phyloP scores from a whole-genome alignment of 92 coral and sea anemone genomes.

The Ricordea florida region DNA sequence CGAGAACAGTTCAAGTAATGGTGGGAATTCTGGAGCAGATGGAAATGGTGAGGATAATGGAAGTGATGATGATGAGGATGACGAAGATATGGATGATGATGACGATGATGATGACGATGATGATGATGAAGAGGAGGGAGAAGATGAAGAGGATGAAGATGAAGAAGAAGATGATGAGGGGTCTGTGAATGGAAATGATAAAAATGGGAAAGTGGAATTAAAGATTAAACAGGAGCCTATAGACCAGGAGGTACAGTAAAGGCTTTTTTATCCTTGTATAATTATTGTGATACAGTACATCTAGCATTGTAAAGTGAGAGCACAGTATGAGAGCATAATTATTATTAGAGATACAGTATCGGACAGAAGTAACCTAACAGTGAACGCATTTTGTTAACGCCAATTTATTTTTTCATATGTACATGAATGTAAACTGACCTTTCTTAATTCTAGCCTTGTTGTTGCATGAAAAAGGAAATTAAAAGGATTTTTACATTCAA shows the following conservation, averaged over 20 bases:
- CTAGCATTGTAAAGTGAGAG: too few relatives aligned
- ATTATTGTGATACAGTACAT: too few relatives aligned
- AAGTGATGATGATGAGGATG: conserved; percentile 88
- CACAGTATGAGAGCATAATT: too few relatives aligned
- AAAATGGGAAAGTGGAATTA: conserved; percentile 5
- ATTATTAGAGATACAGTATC: too few relatives aligned
- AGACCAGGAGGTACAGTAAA: conserved; percentile 19
- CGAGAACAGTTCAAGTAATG: conserved; percentile 94
- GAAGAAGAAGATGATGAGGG: conserved; percentile 62
- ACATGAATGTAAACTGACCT: too few relatives aligned
- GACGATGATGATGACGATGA: conserved; percentile 91
- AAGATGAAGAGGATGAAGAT: conserved; percentile 83
- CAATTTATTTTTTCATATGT: too few relatives aligned
- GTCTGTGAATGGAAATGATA: conserved; percentile 61
- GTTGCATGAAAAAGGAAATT: too few relatives aligned
- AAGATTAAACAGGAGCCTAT: conserved; percentile 32
- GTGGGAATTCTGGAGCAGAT: conserved; percentile 96
- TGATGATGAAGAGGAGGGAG: conserved; percentile 82
- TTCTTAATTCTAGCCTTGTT: too few relatives aligned
- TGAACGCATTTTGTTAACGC: too few relatives aligned
- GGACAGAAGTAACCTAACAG: too few relatives aligned
- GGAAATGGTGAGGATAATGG: conserved; percentile 98
- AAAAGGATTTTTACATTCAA: too few relatives aligned
- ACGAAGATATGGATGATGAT: conserved; percentile 87
- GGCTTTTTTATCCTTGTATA: background rate